Base-by-base conservation (phyloP, 1,140 invertebrate species). In the Scylla paramamosain region DNA sequence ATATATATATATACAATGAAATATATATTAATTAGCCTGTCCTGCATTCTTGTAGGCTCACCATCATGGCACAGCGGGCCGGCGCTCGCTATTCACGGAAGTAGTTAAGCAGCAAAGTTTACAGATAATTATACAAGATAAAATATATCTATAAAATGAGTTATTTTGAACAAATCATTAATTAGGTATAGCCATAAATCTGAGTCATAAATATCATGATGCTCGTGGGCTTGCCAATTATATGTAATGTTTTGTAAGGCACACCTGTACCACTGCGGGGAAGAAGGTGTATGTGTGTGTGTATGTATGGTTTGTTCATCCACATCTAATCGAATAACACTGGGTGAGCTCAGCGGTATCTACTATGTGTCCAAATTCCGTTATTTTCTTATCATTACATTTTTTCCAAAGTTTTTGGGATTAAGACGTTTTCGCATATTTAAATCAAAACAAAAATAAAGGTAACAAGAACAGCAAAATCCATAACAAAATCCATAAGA, bases 1-100 rank as follows among this genome's bases (percentile, higher is more conserved):
- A 39, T 39, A 90, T 90, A 90, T 39, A 90, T 90, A 90, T 39
- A 90, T 90, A 90, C 8, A 90, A 0, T 7, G 0, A 28, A 28
- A 88, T 88, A 39, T 89, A 89, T 89, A 89, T 89, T 8, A 4
- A 89, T 89, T 0, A n/a, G 7, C 45, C 10, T 25, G 28, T 4
- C 14, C 25, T 39, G 39, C 39, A 39, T 39, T 39, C 39, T 39
- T 39, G 39, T 39, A 39, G 39, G 39, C 39, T 39, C 39, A 6
- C 6, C 39, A 39, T 39, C 39, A 39, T 6, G 39, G 39, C 39
- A 39, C 39, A 39, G 39, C 39, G 39, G 39, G 39, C 39, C 39
- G 39, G 39, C 39, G 39, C 39, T 39, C 39, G 39, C 39, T 39
- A 39, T 39, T 39, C 4, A 45, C 16, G 32, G 86, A 45, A 1